These are phyloP conservation scores for Doris montereyensis DNA, from an alignment of 2,888 invertebrate genomes.

Conservation along the genomic window DNA sequence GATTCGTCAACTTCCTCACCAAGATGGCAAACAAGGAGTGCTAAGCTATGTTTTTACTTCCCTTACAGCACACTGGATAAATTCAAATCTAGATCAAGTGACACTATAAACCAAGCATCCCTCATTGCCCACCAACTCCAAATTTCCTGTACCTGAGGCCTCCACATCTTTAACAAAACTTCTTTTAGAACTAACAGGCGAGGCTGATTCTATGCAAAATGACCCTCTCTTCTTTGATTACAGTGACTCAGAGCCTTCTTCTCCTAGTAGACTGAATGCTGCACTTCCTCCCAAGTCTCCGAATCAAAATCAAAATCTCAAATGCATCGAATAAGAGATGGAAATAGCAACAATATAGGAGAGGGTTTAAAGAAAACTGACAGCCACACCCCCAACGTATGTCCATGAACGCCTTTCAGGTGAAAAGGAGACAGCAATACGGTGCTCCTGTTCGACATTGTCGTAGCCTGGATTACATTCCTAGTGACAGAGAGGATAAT, in stretches of 20 bases:
- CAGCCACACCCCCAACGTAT: constrained; percentile 19
- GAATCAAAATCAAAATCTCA: no score
- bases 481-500: constrained; percentile 67
- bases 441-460: constrained; percentile 65
- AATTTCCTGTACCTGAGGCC: constrained; percentile 58
- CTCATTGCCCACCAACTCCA: constrained; percentile 64
- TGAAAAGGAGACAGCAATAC: constrained; percentile 62
- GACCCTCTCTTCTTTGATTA: background rate
- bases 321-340: constrained; percentile 4
- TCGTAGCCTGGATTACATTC: constrained; percentile 70
- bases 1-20: constrained; percentile 55
- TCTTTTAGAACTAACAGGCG: constrained; percentile 56
- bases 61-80: constrained; percentile 51
- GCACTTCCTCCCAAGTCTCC: background rate
- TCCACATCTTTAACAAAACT: constrained; percentile 61
- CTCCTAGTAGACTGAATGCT: no score
- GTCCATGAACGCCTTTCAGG: constrained; percentile 53
- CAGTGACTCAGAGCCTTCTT: background rate
- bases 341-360: background rate
- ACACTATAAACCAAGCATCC: constrained; percentile 60
- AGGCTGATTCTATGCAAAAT: constrained; percentile 25
- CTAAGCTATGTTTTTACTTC: constrained; percentile 45
- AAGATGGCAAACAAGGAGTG: constrained; percentile 48
- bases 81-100: constrained; percentile 61
- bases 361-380: no score